Conservation (phyloP, 92 coral and sea anemone species). For the Siderastrea radians region DNA sequence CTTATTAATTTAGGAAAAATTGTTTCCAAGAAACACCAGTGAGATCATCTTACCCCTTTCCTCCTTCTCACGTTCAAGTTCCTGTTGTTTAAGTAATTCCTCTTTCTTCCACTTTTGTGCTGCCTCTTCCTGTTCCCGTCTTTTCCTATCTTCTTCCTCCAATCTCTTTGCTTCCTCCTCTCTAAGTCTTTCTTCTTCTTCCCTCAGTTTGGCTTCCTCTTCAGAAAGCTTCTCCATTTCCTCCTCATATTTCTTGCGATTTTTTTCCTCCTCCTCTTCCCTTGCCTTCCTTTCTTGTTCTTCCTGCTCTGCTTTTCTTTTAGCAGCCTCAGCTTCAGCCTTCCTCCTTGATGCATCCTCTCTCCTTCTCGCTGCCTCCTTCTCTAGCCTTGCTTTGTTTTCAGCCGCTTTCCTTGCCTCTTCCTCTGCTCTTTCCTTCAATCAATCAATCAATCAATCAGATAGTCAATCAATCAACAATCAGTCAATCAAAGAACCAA, state of each 20-base stretch:
- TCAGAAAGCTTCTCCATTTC: constrained; percentile 72
- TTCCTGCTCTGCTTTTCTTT: constrained; percentile 76
- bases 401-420: constrained; percentile 73
- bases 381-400: constrained; percentile 66
- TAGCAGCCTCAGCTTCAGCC: constrained; percentile 83
- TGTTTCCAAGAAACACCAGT: background rate
- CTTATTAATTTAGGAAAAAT: background rate
- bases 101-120: constrained; percentile 97
- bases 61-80: constrained; percentile 87
- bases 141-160: constrained; percentile 85
- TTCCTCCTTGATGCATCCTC: constrained; percentile 72
- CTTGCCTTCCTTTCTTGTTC: constrained; percentile 68
- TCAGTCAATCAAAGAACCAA: background rate
- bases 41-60: constrained; percentile 74
- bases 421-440: constrained; percentile 73
- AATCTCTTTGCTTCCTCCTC: constrained; percentile 78
- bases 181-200: constrained; percentile 57
- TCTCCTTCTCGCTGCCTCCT: constrained; percentile 67
- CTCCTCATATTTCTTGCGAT: constrained; percentile 56
- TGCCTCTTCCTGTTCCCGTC: constrained; percentile 91
- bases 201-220: constrained; percentile 70
- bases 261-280: constrained; percentile 61
- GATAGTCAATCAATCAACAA: too few relatives aligned
- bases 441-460: background rate
- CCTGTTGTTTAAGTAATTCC: constrained; percentile 84